Evolutionary conservation across 1,140 invertebrate genomes (phyloP).

Genomic region (Metopolophium dirhodum): DNA sequence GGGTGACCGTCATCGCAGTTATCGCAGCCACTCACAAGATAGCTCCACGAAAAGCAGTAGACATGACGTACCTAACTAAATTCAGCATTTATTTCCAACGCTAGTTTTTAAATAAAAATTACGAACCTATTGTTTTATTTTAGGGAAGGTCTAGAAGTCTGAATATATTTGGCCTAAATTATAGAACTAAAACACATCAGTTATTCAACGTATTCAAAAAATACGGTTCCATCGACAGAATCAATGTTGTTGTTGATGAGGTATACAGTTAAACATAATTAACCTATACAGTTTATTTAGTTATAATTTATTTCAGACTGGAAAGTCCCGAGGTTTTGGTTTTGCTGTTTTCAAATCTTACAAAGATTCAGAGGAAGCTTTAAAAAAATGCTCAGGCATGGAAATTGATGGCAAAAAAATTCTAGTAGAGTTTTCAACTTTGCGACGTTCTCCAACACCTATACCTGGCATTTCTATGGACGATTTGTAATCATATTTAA

Average conservation of each 20-base stretch:
- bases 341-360: constrained; percentile 93
- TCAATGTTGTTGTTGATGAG: constrained; percentile 95
- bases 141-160: constrained; percentile 85
- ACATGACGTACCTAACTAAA: too few species aligned
- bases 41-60: constrained; percentile 47
- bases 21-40: constrained; percentile 63
- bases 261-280: constrained; percentile 66
- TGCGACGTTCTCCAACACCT: constrained; percentile 94
- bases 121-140: constrained; percentile 20
- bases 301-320: constrained; percentile 71
- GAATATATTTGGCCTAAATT: constrained; percentile 92
- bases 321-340: constrained; percentile 90
- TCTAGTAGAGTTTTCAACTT: constrained; percentile 97
- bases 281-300: neutral
- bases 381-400: constrained; percentile 91
- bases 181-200: constrained; percentile 90
- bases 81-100: neutral
- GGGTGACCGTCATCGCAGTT: constrained; percentile 61
- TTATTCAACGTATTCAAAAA: constrained; percentile 92
- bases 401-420: constrained; percentile 93
- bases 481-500: constrained; percentile 72
- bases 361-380: constrained; percentile 91
- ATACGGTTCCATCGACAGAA: constrained; percentile 89
- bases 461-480: constrained; percentile 98
- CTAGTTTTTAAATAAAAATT: neutral